Conservation (phyloP, 2,113 vertebrate genomes). For the Brevimyrus niger region DNA sequence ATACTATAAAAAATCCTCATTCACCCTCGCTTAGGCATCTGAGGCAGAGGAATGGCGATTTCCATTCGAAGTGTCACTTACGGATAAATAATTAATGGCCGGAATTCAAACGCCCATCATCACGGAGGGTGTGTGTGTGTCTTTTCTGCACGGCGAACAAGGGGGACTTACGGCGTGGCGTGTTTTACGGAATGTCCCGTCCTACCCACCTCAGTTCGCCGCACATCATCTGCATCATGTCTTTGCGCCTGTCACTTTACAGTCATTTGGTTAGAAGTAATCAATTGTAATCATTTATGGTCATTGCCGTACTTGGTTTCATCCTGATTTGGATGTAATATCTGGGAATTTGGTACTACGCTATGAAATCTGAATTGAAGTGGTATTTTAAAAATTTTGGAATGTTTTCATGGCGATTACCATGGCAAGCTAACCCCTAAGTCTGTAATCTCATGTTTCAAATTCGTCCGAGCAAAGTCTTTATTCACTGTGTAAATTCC, state of each 20-base stretch:
- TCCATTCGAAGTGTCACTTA: background rate
- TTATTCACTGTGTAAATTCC: background rate
- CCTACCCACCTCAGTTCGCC: background rate
- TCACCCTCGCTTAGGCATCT: background rate
- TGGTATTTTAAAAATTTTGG: background rate
- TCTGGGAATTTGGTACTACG: background rate
- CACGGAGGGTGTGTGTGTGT: background rate
- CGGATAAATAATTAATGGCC: slow-evolving; percentile 16
- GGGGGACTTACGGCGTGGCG: background rate
- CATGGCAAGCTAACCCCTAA: background rate
- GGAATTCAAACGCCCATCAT: slow-evolving; percentile 1
- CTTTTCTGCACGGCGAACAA: background rate
- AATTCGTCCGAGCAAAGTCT: background rate
- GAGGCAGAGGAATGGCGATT: background rate
- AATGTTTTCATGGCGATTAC: background rate
- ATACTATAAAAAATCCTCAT: background rate
- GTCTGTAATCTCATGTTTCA: background rate
- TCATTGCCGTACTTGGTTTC: background rate
- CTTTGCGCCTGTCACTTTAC: background rate
- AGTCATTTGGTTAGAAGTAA: background rate
- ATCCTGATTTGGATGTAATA: background rate
- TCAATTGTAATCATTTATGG: background rate
- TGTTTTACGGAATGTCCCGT: background rate
- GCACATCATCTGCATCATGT: background rate
- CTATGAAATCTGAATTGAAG: background rate